Percentiles rank a stretch among this genome's conserved stretches.
Evolutionary conservation across 2,113 vertebrate genomes (phyloP).

Genomic region (Salminus brasiliensis): DNA sequence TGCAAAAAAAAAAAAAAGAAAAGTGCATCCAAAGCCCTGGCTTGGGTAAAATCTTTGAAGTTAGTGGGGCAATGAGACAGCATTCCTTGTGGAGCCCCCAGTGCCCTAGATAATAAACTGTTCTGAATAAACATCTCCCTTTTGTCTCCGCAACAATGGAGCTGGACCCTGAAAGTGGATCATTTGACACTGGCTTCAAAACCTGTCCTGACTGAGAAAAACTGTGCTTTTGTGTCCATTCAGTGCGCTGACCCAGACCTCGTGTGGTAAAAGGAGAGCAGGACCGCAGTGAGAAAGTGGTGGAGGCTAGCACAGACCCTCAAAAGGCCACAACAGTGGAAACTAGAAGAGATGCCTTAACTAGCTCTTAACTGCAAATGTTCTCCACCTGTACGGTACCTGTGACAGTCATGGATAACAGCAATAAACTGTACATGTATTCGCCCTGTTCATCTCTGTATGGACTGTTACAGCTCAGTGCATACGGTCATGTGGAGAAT

Average conservation of each 20-base stretch:
- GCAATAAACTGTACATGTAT: too few relatives aligned
- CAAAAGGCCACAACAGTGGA: background rate
- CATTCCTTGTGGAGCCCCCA: conserved; percentile 27
- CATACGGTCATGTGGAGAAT: too few relatives aligned
- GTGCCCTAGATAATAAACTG: conserved; percentile 32
- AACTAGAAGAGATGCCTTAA: too few relatives aligned
- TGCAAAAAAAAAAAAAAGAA: background rate
- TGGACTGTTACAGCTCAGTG: too few relatives aligned
- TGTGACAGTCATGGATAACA: too few relatives aligned
- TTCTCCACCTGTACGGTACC: too few relatives aligned
- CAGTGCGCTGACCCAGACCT: background rate
- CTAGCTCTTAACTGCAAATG: too few relatives aligned
- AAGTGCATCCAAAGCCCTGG: background rate
- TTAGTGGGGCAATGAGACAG: background rate
- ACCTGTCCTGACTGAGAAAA: background rate
- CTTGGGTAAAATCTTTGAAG: background rate
- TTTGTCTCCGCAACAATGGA: conserved; percentile 43
- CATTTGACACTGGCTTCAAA: conserved; percentile 25
- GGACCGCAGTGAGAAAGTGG: background rate
- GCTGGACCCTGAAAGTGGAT: conserved; percentile 41
- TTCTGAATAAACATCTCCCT: conserved; percentile 38
- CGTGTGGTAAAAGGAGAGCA: background rate
- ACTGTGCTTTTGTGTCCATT: conserved; percentile 7
- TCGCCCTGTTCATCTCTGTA: too few relatives aligned
- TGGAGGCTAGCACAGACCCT: background rate